Percentiles rank a stretch among this genome's conserved stretches.
These are phyloP conservation scores for Pediacus dermestoides DNA, from an alignment of 2,888 invertebrate genomes.

Conservation along the genomic window DNA sequence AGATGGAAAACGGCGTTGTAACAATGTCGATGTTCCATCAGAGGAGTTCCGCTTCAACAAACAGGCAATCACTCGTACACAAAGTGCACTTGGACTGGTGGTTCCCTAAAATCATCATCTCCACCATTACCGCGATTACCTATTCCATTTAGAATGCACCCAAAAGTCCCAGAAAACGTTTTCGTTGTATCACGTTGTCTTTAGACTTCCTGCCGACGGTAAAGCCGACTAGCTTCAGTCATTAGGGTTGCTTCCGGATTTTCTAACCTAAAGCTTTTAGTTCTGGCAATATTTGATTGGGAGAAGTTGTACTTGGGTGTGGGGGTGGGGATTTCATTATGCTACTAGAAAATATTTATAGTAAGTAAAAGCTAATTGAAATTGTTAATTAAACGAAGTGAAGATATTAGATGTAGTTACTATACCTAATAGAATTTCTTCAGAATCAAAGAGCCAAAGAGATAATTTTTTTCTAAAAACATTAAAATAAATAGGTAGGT, in stretches of 20 bases:
- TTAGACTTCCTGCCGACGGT: conserved; percentile 25
- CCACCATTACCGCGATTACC: conserved; percentile 23
- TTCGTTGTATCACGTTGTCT: conserved; percentile 37
- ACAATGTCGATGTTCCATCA: conserved; percentile 6
- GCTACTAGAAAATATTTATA: no score
- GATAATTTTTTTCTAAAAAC: no score
- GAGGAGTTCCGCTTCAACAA: conserved; percentile 15
- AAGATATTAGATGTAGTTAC: no score
- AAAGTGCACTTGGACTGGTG: conserved; percentile 20
- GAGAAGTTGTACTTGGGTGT: conserved; percentile 4
- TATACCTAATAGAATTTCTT: no score
- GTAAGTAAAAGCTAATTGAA: no score
- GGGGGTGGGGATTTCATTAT: no score
- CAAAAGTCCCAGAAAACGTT: conserved; percentile 44
- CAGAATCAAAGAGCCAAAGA: no score
- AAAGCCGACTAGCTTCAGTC: conserved; percentile 31
- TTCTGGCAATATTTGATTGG: conserved; percentile 25
- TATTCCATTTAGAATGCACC: no score
- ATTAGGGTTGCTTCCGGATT: conserved; percentile 33
- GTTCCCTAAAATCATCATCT: conserved; percentile 35
- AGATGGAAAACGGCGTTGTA: conserved; percentile 14
- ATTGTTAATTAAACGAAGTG: no score
- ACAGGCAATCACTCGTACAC: conserved; percentile 17
- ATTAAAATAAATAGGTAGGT: no score
- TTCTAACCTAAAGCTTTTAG: conserved; percentile 28